Evolutionary conservation across 2,797 vertebrate genomes (phyloP).

Genomic region (Miichthys miiuy): DNA sequence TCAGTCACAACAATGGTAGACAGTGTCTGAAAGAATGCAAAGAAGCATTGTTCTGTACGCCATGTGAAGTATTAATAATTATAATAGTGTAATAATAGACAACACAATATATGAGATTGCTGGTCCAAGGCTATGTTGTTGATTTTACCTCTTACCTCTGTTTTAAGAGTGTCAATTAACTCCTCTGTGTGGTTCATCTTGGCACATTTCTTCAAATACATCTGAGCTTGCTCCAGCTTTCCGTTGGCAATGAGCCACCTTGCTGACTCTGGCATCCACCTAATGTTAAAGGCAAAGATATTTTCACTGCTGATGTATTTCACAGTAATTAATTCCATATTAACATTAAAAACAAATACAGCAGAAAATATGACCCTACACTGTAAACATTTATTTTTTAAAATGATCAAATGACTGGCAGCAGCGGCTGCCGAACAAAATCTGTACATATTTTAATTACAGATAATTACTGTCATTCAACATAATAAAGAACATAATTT

Average conservation of each 20-base stretch:
- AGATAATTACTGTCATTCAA: too few species aligned
- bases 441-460: too few species aligned
- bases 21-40: conserved; percentile 80
- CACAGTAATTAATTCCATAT: too few species aligned
- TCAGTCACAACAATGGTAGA: conserved; percentile 72
- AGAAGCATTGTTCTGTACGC: background rate
- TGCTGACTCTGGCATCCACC: conserved; percentile 85
- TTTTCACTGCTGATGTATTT: background rate
- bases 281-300: conserved; percentile 37
- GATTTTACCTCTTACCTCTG: conserved; percentile 78
- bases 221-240: conserved; percentile 75
- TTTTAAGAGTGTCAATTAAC: conserved; percentile 54
- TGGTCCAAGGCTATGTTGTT: background rate
- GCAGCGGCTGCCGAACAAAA: too few species aligned
- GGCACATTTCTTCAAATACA: conserved; percentile 81
- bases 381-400: too few species aligned
- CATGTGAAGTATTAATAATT: background rate
- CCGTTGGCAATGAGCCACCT: conserved; percentile 84
- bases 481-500: too few species aligned
- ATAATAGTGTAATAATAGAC: background rate
- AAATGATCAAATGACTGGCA: too few species aligned
- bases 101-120: background rate
- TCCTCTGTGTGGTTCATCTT: conserved; percentile 76
- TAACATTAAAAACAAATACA: background rate
- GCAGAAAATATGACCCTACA: too few species aligned